Base-by-base conservation (phyloP, 2,888 invertebrate species). In the Acleris literana region DNA sequence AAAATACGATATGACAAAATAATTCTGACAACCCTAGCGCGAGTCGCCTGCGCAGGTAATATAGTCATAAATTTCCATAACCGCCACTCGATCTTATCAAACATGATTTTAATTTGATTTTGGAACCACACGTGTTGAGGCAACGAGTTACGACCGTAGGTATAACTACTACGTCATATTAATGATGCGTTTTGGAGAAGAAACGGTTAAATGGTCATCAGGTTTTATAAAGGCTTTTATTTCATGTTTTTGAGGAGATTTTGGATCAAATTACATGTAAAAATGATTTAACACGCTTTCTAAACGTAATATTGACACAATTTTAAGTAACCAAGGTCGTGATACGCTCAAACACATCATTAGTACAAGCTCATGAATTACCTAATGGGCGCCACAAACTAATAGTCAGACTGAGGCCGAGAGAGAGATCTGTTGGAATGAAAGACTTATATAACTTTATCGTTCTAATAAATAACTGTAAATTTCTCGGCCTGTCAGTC, bases 1-100 rank as follows among this genome's bases (percentile, higher is more conserved):
- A 33, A 33, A 39, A 39, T 13, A 39, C 4, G 11, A 39, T 9
- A 13, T 39, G 33, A 13, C 13, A 1, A 13, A 39, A 39, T 39
- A 39, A 39, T 13, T 39, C 39, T 39, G 39, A 39, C 39, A 39
- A 39, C 39, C 39, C 39, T 39, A 39, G 39, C 4, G 79, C 78
- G 85, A 83, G 90, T 92, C 90, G 90, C 87, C 80, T 76, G 89
- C 88, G 89, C 92, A 92, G 91, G 92, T 92, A 92, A 92, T 92
- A 92, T 92, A 92, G 92, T 92, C 92, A 92, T 92, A 92, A 92
- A 92, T 92, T 92, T 91, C 89, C 91, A 92, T 92, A 92, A 92
- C 92, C 89, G 90, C 91, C 92, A 91, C 87, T 90, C 90, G 92
- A 92, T 92, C 89, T 92, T 92, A 92, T 92, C 92, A 90, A 91